Evolutionary conservation across 2,113 vertebrate genomes (phyloP), one percentile per base, ranked within the genome.

Genomic region (Aspiorhynchus laticeps): DNA sequence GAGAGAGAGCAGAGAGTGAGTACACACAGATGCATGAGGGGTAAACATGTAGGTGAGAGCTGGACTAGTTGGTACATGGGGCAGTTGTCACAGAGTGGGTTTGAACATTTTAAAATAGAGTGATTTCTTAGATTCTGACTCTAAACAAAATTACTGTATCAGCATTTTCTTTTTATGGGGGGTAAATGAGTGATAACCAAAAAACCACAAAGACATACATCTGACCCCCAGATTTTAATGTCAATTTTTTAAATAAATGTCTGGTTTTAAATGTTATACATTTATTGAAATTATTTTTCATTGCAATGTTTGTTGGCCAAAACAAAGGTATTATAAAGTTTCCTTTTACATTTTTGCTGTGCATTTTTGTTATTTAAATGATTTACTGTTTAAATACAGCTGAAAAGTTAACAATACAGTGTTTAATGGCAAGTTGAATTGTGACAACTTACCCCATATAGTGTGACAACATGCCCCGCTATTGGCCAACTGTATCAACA

Each of bases 1-100:
- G 97, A 99, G 88, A 94, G 96, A 76, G 98, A 99, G 92, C 94
- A 95, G 79, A 96, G 96, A 95, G 98, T 99, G 91, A 95, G 96
- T 28, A n/a, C 9, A 85, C 61, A 76, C 84, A 85, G 36, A 79
- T 28, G 87, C 63, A 81, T 74, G 4, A 36, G 14, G 78, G 21
- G 36, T 43, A 46, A 26, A 46, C 24, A 41, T 71, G 33, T 38
- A 71, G 19, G 21, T 74, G 71, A 41, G 36, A 73, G 69, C 19
- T 10, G 63, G 69, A 21, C 19, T 73, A 24, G 69, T 24, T 71
- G 17, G 38, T 8, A 71, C 31, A 21, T 71, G 17, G 67, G 67
- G 14, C 26, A 28, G 59, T 63, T 67, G 28, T 67, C 65, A 67
- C 63, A 69, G 15, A 69, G 14, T 41, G 1, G 33, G 9, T 41